Percentiles rank a stretch among this genome's conserved stretches.
These are phyloP conservation scores for Sardina pilchardus DNA, from an alignment of 2,113 vertebrate species.

Conservation along the genomic window DNA sequence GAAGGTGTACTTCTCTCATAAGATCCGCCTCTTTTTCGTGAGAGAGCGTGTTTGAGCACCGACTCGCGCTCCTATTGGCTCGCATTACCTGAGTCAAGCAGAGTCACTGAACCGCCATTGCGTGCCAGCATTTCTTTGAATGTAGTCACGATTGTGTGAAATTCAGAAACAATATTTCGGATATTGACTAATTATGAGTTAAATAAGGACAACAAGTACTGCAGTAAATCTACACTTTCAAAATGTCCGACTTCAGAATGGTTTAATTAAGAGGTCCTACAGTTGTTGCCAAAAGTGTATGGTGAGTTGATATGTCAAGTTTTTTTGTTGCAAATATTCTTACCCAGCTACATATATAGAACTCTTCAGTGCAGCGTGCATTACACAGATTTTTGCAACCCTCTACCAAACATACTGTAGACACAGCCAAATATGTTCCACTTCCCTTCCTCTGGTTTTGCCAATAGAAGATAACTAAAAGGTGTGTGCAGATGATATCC, in stretches of 20 bases:
- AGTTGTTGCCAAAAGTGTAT: background rate
- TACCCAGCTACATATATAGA: no score
- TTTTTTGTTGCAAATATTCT: background rate
- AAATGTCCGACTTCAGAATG: background rate
- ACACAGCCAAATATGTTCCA: no score
- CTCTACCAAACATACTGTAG: no score
- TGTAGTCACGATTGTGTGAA: background rate
- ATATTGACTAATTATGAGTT: background rate
- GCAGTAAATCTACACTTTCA: background rate
- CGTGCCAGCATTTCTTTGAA: background rate
- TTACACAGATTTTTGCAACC: no score
- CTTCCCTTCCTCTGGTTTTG: no score
- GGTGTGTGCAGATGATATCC: no score
- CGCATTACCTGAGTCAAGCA: constrained; percentile 65
- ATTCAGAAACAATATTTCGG: background rate
- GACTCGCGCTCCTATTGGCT: constrained; percentile 65
- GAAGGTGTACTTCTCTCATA: constrained; percentile 69
- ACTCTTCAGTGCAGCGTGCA: no score
- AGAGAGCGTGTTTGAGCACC: constrained; percentile 8
- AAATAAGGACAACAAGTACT: background rate
- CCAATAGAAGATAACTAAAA: no score
- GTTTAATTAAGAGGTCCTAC: no score
- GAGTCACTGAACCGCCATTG: background rate
- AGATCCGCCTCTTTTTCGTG: constrained; percentile 5
- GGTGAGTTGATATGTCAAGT: background rate